These are phyloP conservation scores for Macrosoma leucophasiata DNA, from an alignment of 2,888 invertebrate species.

Conservation along the genomic window DNA sequence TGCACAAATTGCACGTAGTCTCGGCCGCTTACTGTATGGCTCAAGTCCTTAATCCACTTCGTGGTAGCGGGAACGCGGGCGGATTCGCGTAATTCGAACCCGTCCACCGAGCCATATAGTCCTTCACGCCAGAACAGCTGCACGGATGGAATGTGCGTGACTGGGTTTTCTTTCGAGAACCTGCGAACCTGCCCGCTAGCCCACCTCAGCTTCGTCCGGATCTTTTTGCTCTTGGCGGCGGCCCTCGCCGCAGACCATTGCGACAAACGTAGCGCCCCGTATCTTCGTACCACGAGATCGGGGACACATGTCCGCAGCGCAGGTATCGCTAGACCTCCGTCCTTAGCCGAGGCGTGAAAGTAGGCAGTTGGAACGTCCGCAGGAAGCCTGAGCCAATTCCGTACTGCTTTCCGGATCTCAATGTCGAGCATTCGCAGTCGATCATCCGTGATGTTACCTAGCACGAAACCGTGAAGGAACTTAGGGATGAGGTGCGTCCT, in stretches of 20 bases:
- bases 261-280: constrained; percentile 25
- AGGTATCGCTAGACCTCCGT: constrained; percentile 30
- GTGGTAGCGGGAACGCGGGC: constrained; percentile 13
- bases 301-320: constrained; percentile 29
- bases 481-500: constrained; percentile 42
- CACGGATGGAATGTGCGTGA: not conserved
- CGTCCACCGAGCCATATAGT: constrained; percentile 9
- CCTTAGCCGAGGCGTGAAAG: constrained; percentile 30
- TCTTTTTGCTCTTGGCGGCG: constrained; percentile 22
- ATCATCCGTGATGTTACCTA: constrained; percentile 30
- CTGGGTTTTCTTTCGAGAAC: constrained; percentile 7
- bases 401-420: constrained; percentile 29
- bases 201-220: constrained; percentile 21
- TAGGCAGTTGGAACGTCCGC: constrained; percentile 29
- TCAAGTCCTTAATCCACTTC: constrained; percentile 21
- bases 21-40: constrained; percentile 22
- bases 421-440: constrained; percentile 35
- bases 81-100: constrained; percentile 11
- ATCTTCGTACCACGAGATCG: constrained; percentile 22
- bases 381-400: constrained; percentile 35
- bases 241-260: constrained; percentile 24
- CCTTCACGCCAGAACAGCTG: constrained; percentile 7
- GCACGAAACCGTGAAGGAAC: constrained; percentile 37
- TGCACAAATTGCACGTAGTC: constrained; percentile 36
- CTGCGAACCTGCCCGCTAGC: constrained; percentile 11